Evolutionary conservation across 2,113 vertebrate genomes (phyloP).

Genomic region (Dromaius novaehollandiae): DNA sequence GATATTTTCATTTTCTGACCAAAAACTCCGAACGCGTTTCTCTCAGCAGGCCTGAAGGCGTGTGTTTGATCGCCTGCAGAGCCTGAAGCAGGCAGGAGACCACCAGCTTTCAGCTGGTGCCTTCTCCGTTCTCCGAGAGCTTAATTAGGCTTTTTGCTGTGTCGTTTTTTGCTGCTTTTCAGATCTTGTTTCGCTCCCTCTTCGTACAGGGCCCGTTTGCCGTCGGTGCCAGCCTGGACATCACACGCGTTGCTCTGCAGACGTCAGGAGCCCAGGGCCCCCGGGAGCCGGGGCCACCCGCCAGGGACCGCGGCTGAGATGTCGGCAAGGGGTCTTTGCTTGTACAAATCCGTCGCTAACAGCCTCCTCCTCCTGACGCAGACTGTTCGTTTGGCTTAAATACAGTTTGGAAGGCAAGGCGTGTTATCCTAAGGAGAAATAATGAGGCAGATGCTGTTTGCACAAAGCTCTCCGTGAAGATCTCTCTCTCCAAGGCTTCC

Average conservation of each 20-base stretch:
- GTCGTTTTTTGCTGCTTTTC: not conserved
- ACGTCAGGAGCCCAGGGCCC: not conserved
- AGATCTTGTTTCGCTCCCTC: not conserved
- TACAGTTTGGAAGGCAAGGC: not conserved
- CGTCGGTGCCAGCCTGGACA: not conserved
- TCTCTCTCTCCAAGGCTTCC: not conserved
- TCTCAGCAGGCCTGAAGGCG: not conserved
- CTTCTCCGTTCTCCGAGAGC: not conserved
- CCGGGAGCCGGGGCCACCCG: not conserved
- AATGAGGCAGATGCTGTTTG: not conserved
- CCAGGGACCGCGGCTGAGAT: not conserved
- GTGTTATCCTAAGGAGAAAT: not conserved
- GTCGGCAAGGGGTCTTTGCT: not conserved
- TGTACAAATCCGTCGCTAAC: not conserved
- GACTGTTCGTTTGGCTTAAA: not conserved
- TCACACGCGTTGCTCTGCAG: not conserved
- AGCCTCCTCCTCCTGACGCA: not conserved
- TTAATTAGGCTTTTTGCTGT: not conserved
- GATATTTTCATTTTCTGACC: fast-evolving
- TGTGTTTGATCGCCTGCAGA: fast-evolving
- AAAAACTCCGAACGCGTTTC: not conserved
- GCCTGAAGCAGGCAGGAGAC: not conserved
- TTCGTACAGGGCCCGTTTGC: not conserved
- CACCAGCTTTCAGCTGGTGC: not conserved
- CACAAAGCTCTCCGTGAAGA: not conserved